Conservation (phyloP, 2,888 invertebrate genomes). For the Tiliacea aurago region DNA sequence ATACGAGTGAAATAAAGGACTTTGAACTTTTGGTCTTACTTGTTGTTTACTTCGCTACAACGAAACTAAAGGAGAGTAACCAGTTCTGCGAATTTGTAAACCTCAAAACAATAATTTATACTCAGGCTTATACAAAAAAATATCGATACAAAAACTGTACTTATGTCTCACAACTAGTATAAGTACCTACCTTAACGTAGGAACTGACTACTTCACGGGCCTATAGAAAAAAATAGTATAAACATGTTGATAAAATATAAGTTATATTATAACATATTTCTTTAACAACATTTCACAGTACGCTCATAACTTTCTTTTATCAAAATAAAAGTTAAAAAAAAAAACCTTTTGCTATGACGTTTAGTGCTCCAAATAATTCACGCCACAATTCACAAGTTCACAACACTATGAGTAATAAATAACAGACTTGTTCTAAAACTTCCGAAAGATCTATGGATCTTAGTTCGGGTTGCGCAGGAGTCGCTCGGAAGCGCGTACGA, state of each 20-base stretch:
- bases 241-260: neutral
- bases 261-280: neutral
- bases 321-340: no score
- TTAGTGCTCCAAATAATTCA: neutral
- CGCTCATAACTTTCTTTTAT: neutral
- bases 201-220: no score
- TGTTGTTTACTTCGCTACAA: neutral
- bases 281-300: neutral
- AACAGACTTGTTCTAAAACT: constrained; percentile 7
- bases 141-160: neutral
- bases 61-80: neutral
- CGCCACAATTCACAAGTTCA: constrained; percentile 4
- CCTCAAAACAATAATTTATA: no score
- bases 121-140: neutral
- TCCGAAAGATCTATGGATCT: constrained; percentile 21
- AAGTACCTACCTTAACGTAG: no score
- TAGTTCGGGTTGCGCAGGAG: constrained; percentile 46
- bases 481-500: constrained; percentile 36
- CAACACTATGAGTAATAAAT: constrained; percentile 7
- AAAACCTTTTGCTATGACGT: constrained; percentile 11
- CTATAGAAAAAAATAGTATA: neutral
- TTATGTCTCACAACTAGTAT: no score
- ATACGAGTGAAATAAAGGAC: constrained; percentile 12
- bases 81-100: neutral
- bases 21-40: neutral